Evolutionary conservation across 2,113 vertebrate genomes (phyloP).

Genomic region (Perca flavescens): DNA sequence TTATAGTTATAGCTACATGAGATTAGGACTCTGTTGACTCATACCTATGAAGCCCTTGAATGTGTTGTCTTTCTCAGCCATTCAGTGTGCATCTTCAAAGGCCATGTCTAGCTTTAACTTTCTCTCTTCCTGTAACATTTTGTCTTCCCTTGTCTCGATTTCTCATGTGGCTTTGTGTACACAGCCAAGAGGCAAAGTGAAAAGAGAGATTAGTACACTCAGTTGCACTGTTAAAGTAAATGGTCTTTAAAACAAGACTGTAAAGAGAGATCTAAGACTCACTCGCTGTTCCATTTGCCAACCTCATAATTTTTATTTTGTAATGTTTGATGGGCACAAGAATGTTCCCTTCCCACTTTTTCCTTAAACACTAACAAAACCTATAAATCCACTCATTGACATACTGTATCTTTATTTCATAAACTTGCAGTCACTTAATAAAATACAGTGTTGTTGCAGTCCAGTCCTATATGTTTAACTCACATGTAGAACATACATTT

Average conservation of each 20-base stretch:
- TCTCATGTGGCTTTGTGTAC: slow-evolving; percentile 17
- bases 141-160: not conserved
- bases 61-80: not conserved
- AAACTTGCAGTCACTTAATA: slow-evolving; percentile 5
- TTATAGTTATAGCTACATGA: not conserved
- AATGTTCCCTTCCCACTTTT: slow-evolving; percentile 1
- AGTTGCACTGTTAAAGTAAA: slow-evolving; percentile 8
- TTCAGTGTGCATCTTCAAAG: not conserved
- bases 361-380: not conserved
- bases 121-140: slow-evolving; percentile 1
- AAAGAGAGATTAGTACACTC: not conserved
- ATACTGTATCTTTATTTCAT: not conserved
- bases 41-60: not conserved
- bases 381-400: slow-evolving; percentile 3
- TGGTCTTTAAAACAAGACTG: slow-evolving; percentile 13
- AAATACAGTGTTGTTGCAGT: not conserved
- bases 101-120: not conserved
- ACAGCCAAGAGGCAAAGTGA: slow-evolving; percentile 7
- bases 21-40: not conserved
- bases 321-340: not conserved
- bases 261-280: slow-evolving; percentile 33
- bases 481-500: slow-evolving; percentile 6
- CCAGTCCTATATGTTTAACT: not conserved
- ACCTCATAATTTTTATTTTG: slow-evolving; percentile 14
- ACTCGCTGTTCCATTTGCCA: not conserved